These are phyloP conservation scores for Brevimyrus niger DNA, from an alignment of 2,113 vertebrate genomes.

Conservation along the genomic window DNA sequence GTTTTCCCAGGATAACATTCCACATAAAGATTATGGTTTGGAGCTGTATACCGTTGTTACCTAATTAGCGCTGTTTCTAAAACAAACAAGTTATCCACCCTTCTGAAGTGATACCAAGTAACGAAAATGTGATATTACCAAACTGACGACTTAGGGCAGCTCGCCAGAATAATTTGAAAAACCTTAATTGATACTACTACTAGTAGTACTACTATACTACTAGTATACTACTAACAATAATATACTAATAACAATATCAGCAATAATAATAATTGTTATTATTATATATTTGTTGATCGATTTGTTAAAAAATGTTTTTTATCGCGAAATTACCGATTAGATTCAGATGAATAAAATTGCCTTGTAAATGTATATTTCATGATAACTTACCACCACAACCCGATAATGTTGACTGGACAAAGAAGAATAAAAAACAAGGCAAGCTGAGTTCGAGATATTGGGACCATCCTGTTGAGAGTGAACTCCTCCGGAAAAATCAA, in stretches of 20 bases:
- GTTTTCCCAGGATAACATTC: not conserved
- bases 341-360: not conserved
- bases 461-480: constrained; percentile 62
- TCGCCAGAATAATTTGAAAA: not conserved
- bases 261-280: not conserved
- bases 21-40: not conserved
- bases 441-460: constrained; percentile 73
- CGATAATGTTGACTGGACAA: constrained; percentile 90
- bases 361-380: not conserved
- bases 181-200: not conserved
- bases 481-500: constrained; percentile 30
- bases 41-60: not conserved
- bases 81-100: not conserved
- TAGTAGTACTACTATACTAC: not conserved
- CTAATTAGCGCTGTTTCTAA: not conserved
- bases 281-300: not conserved
- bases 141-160: not conserved
- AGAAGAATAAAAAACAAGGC: constrained; percentile 83
- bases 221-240: not conserved
- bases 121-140: not conserved
- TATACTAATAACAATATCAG: not conserved
- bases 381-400: constrained; percentile 86
- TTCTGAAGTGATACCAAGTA: not conserved
- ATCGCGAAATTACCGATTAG: not conserved
- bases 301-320: not conserved